A percentile compares a stretch with the other conserved stretches of the same genome.
Evolutionary conservation across 2,113 vertebrate species (phyloP).

Genomic region (Sinocyclocheilus maitianheensis): DNA sequence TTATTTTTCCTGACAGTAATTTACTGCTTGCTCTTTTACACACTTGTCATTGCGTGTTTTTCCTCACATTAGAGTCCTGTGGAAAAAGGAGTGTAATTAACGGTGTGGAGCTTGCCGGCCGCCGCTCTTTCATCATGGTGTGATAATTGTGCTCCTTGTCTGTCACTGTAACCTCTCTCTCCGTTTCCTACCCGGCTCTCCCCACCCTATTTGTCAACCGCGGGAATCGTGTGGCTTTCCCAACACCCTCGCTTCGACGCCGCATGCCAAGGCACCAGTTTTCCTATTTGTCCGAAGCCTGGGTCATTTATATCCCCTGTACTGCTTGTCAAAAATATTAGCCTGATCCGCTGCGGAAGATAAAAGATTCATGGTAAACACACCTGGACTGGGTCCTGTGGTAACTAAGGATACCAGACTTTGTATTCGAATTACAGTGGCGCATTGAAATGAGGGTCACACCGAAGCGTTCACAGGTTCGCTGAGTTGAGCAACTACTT

Average conservation of each 20-base stretch:
- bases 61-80: slow-evolving; percentile 98
- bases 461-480: slow-evolving; percentile 1
- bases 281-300: slow-evolving; percentile 80
- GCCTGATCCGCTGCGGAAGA: slow-evolving; percentile 74
- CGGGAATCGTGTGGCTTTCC: slow-evolving; percentile 65
- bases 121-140: slow-evolving; percentile 97
- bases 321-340: slow-evolving; percentile 83
- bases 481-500: slow-evolving; percentile 28
- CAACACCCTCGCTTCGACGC: slow-evolving; percentile 48
- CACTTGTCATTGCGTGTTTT: slow-evolving; percentile 99
- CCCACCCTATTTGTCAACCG: slow-evolving; percentile 89
- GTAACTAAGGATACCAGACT: slow-evolving; percentile 47
- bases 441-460: slow-evolving; percentile 39
- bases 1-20: slow-evolving; percentile 99
- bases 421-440: slow-evolving; percentile 33
- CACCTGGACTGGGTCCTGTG: slow-evolving; percentile 56
- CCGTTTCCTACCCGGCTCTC: slow-evolving; percentile 78
- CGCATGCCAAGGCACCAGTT: slow-evolving; percentile 68
- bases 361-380: slow-evolving; percentile 74
- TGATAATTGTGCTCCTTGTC: slow-evolving; percentile 99
- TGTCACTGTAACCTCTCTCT: slow-evolving; percentile 93
- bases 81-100: slow-evolving; percentile 99
- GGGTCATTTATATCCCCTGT: slow-evolving; percentile 86
- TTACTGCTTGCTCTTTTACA: slow-evolving; percentile 99
- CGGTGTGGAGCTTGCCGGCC: slow-evolving; percentile 83